A percentile compares a stretch with the other conserved stretches of the same genome.
Evolutionary conservation across 2,888 invertebrate genomes (phyloP).

Genomic region (Laothoe populi): DNA sequence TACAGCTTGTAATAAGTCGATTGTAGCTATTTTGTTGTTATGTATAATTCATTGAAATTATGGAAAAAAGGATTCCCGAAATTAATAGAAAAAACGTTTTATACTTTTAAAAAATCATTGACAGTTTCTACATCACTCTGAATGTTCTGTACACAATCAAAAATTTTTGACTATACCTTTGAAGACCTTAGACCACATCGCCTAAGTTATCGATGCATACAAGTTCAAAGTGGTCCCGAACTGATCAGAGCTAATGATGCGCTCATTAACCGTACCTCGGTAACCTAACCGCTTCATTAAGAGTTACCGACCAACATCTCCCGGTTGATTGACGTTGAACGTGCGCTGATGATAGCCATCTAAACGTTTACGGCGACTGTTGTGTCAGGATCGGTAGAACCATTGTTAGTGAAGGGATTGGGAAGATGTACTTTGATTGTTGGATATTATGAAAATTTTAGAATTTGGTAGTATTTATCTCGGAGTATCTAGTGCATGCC

Average conservation of each 20-base stretch:
- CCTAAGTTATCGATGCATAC: not conserved
- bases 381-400: not conserved
- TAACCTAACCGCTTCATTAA: slow-evolving; percentile 47
- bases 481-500: no score
- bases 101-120: no score
- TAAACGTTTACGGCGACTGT: not conserved
- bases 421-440: not conserved
- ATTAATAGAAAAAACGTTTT: no score
- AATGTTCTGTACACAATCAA: no score
- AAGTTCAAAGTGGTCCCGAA: slow-evolving; percentile 25
- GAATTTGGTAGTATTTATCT: not conserved
- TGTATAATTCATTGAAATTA: no score
- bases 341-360: slow-evolving; percentile 10
- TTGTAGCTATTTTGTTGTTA: no score
- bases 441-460: no score
- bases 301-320: slow-evolving; percentile 30
- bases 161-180: no score
- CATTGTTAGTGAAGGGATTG: not conserved
- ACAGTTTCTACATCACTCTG: no score
- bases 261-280: slow-evolving; percentile 47
- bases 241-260: slow-evolving; percentile 45
- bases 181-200: no score
- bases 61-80: no score
- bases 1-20: no score
- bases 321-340: slow-evolving; percentile 15